Evolutionary conservation across 2,113 vertebrate genomes (phyloP), one percentile per base, ranked within the genome.

Genomic region (Lethenteron camtschaticum): DNA sequence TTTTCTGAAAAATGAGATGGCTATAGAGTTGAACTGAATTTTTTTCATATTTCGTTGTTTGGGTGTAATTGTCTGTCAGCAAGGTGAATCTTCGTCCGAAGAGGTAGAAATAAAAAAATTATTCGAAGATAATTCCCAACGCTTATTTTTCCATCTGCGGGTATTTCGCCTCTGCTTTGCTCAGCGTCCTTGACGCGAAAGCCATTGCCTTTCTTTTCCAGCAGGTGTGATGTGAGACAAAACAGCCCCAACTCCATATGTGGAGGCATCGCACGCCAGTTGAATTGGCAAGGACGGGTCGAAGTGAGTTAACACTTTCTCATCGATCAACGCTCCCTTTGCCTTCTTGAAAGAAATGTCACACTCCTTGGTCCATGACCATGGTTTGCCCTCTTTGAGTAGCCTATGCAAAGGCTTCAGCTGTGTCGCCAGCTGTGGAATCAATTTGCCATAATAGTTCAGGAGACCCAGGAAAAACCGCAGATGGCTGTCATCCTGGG

Each of bases 171-270:
- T 78, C 71, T 75, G 75, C 72, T 72, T 76, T 73, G 71, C 12
- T 20, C 72, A 75, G 73, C 55, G 71, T 77, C 75, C 72, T 72
- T 71, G 73, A 71, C 71, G 71, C 72, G 74, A 78, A 78, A 71
- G 76, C 75, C 77, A 74, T 57, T 14, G 75, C 73, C 78, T 82
- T 81, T 83, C 78, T 75, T 78, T 77, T 78, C 81, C 77, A 78
- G 74, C 75, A 71, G 75, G 71, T 78, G 73, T 76, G 72, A 73
- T 75, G 73, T 76, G 75, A 77, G 77, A 78, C 79, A 79, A 76
- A 76, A 72, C 76, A 11, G 71, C 72, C 74, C 76, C 80, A 77
- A 82, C 78, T 74, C 77, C 78, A 76, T 73, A 77, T 75, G 75
- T 78, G 70, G 75, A 81, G 75, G 76, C 55, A 4, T 82, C 79